Percentiles rank a stretch among this genome's conserved stretches.
Evolutionary conservation across 35 echinoderm and acorn worm species (phyloP).

Genomic region (Lytechinus variegatus): DNA sequence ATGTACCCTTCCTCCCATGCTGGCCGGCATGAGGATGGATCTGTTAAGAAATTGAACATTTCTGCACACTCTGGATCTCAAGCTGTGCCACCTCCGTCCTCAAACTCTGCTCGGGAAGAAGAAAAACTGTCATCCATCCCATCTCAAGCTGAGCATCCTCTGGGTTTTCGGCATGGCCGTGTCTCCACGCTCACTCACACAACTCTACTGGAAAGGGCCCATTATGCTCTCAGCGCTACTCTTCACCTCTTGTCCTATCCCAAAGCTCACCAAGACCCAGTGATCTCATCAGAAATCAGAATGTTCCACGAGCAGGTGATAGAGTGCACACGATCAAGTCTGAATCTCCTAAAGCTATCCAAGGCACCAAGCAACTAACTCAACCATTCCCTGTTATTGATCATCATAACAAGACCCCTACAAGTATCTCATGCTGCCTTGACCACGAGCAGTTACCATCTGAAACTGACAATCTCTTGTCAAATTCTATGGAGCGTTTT

Average conservation of each 20-base stretch:
- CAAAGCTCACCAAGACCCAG: neutral
- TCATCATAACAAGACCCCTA: neutral
- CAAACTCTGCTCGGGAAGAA: too few relatives aligned
- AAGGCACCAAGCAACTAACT: neutral
- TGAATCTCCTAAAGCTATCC: neutral
- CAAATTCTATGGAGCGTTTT: neutral
- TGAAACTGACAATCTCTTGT: neutral
- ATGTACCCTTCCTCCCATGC: too few relatives aligned
- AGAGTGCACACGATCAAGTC: slow-evolving; percentile 4
- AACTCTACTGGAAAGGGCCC: too few relatives aligned
- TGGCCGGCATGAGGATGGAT: too few relatives aligned
- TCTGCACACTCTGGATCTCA: too few relatives aligned
- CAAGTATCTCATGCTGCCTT: neutral
- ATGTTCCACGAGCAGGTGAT: slow-evolving; percentile 21
- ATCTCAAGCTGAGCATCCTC: too few relatives aligned
- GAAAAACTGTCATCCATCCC: too few relatives aligned
- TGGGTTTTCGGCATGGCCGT: too few relatives aligned
- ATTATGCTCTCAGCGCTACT: neutral
- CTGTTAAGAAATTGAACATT: too few relatives aligned
- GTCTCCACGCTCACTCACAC: too few relatives aligned
- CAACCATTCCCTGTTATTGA: neutral
- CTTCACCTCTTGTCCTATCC: neutral
- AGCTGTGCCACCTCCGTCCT: too few relatives aligned
- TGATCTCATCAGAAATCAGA: neutral
- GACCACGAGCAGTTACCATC: neutral